phyloP scores from a whole-genome alignment of 1,140 invertebrate genomes.

The Pomacea maculata region DNA sequence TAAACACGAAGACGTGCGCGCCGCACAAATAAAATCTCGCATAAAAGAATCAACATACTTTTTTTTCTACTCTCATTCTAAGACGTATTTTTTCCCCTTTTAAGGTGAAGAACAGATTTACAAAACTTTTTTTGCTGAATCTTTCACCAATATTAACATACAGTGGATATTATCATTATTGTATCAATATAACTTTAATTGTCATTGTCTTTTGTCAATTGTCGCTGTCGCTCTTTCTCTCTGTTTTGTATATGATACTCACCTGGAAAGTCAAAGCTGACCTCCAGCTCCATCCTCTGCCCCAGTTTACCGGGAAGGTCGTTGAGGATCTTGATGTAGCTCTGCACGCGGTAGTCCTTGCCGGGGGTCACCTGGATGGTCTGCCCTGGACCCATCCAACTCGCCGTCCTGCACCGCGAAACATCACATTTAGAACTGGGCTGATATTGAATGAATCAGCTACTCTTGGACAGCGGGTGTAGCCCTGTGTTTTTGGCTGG shows the following conservation, averaged over 20 bases:
- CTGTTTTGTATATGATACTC: neutral
- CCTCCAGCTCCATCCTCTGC: slow-evolving; percentile 8
- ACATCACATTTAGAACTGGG: too few species aligned
- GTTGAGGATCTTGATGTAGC: slow-evolving; percentile 15
- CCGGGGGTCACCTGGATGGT: neutral
- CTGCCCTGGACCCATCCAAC: slow-evolving; percentile 7
- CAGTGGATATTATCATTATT: neutral
- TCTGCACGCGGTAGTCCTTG: slow-evolving; percentile 3
- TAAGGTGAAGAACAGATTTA: neutral
- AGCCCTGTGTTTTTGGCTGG: too few species aligned
- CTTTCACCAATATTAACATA: neutral
- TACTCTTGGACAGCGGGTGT: too few species aligned
- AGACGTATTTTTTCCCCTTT: too few species aligned
- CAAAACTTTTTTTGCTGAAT: neutral
- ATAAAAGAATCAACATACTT: neutral
- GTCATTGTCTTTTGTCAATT: neutral
- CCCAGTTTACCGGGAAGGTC: slow-evolving; percentile 15
- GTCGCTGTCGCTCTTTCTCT: neutral
- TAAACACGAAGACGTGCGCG: neutral
- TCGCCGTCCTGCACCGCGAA: neutral
- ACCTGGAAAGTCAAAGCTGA: slow-evolving; percentile 16
- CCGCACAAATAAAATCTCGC: neutral
- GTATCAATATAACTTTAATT: neutral
- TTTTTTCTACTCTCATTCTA: too few species aligned
- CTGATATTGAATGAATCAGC: too few species aligned